These are phyloP conservation scores for Perccottus glenii DNA, from an alignment of 2,113 vertebrate species.

Conservation along the genomic window DNA sequence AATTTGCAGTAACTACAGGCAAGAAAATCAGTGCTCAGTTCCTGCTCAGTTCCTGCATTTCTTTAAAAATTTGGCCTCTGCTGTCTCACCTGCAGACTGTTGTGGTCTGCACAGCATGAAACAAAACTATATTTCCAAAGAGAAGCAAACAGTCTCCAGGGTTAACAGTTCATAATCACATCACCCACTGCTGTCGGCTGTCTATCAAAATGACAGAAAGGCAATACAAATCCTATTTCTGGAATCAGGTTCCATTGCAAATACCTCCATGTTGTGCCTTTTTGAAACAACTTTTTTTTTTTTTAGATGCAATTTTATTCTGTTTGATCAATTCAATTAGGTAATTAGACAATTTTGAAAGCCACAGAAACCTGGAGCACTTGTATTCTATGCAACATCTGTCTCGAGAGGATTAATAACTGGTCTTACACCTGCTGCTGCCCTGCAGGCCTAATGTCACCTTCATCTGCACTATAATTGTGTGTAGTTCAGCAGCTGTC, in stretches of 20 bases:
- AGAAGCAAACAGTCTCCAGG: conserved; percentile 51
- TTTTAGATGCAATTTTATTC: no score
- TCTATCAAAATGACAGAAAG: conserved; percentile 42
- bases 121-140: conserved; percentile 47
- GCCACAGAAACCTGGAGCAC: neutral
- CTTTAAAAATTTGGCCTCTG: conserved; percentile 37
- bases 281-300: neutral
- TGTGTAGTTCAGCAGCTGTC: conserved; percentile 59
- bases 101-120: conserved; percentile 51
- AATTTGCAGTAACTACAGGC: neutral
- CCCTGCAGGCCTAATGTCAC: conserved; percentile 64
- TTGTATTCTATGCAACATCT: conserved; percentile 21
- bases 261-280: neutral
- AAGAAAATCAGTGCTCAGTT: neutral
- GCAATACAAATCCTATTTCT: neutral
- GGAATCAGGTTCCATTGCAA: neutral
- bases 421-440: conserved; percentile 50
- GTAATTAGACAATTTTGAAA: neutral
- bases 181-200: conserved; percentile 38
- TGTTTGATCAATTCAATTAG: neutral
- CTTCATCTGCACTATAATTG: conserved; percentile 54
- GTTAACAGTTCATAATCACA: conserved; percentile 49
- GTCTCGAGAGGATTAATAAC: conserved; percentile 38
- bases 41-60: conserved; percentile 1
- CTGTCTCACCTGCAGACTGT: conserved; percentile 47